phyloP scores from a whole-genome alignment of 53 echinoderm and acorn worm genomes.

The Glandiceps talaboti region DNA sequence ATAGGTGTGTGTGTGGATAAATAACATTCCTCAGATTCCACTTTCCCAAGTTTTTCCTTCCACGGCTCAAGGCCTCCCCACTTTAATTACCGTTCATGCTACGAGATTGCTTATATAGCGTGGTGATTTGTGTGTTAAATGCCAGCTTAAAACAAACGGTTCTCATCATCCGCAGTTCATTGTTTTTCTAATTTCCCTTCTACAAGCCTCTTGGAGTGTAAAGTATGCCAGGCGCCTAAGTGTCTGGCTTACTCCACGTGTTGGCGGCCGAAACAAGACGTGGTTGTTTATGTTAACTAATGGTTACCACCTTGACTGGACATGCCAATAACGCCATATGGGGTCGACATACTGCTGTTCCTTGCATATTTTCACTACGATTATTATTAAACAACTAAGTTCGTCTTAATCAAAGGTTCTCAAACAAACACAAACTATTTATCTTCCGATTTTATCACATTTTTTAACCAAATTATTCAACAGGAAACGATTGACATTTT shows the following conservation, averaged over 20 bases:
- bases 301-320: neutral
- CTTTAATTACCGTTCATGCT: neutral
- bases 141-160: neutral
- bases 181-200: neutral
- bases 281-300: neutral
- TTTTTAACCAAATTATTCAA: too few species aligned
- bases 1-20: neutral
- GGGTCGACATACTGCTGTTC: neutral
- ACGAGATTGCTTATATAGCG: neutral
- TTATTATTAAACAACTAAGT: neutral
- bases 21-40: neutral
- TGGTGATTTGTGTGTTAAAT: neutral
- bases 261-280: neutral
- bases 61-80: neutral
- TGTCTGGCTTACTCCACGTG: neutral
- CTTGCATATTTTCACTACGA: neutral
- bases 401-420: neutral
- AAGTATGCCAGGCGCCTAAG: neutral
- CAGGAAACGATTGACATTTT: too few species aligned
- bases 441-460: too few species aligned
- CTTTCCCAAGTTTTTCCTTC: neutral
- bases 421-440: neutral
- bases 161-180: neutral
- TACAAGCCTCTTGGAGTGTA: neutral
- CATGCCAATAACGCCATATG: neutral